These are phyloP conservation scores for Bagarius yarrelli DNA, from an alignment of 2,113 vertebrate genomes.

Conservation along the genomic window DNA sequence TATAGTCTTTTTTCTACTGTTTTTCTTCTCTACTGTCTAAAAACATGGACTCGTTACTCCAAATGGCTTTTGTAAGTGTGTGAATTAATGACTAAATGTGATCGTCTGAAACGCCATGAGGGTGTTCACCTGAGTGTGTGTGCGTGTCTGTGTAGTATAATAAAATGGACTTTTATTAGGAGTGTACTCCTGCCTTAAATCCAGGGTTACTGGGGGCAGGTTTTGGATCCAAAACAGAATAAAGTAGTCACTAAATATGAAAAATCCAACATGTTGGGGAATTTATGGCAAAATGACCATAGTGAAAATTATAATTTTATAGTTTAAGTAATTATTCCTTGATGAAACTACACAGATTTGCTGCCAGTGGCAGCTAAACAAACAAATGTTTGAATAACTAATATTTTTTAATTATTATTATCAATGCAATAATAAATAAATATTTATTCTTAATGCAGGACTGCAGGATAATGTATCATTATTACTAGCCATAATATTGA, in stretches of 20 bases:
- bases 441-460: too few species aligned
- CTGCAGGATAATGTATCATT: too few species aligned
- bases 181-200: background rate
- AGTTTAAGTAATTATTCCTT: background rate
- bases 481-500: too few species aligned
- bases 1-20: background rate
- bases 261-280: background rate
- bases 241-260: background rate
- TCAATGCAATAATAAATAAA: too few species aligned
- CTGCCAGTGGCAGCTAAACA: too few species aligned
- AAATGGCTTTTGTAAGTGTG: background rate
- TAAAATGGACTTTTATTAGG: background rate
- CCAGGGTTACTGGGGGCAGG: background rate
- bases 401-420: too few species aligned
- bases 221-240: background rate
- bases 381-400: too few species aligned
- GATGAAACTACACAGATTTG: too few species aligned
- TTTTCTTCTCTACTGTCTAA: background rate
- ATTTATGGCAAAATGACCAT: background rate
- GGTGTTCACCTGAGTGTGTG: background rate
- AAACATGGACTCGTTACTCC: background rate
- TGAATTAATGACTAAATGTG: background rate
- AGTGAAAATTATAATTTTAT: background rate
- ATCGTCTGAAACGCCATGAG: too few species aligned
- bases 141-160: too few species aligned